phyloP scores from a whole-genome alignment of 2,888 invertebrate species.

The Andrena trimmerana region DNA sequence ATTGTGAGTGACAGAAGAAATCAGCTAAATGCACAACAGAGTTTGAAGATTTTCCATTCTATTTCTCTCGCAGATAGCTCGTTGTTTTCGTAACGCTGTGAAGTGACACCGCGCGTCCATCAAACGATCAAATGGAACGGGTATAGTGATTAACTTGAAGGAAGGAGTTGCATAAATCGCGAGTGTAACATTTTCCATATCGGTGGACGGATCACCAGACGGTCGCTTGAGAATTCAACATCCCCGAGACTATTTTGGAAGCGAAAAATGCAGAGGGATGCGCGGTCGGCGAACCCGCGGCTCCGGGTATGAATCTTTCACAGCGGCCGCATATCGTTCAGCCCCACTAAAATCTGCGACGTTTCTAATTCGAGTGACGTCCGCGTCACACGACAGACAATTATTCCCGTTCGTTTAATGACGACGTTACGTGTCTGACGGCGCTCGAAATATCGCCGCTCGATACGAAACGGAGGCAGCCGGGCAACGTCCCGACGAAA shows the following conservation, averaged over 20 bases:
- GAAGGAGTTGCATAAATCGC: neutral
- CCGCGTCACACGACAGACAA: slow-evolving; percentile 20
- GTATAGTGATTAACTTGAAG: neutral
- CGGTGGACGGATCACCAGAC: neutral
- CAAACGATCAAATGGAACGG: neutral
- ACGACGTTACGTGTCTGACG: slow-evolving; percentile 14
- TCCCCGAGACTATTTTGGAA: slow-evolving; percentile 9
- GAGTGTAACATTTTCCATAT: neutral
- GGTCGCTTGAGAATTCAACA: slow-evolving; percentile 5
- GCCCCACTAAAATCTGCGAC: slow-evolving; percentile 16
- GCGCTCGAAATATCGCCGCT: slow-evolving; percentile 63
- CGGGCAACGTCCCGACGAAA: slow-evolving; percentile 64
- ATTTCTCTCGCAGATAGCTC: neutral
- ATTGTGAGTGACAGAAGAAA: no score
- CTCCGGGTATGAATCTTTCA: slow-evolving; percentile 34
- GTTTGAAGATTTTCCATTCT: neutral
- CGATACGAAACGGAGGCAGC: slow-evolving; percentile 62
- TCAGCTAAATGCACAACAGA: no score
- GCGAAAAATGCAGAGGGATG: neutral
- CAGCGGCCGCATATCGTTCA: slow-evolving; percentile 5
- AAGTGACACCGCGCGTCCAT: neutral
- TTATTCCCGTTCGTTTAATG: slow-evolving; percentile 45
- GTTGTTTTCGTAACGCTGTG: no score
- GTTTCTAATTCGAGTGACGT: slow-evolving; percentile 37
- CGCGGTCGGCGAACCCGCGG: neutral